Evolutionary conservation across 2,113 vertebrate genomes (phyloP), one percentile per base, ranked within the genome.

Genomic region (Pyrgilauda ruficollis): DNA sequence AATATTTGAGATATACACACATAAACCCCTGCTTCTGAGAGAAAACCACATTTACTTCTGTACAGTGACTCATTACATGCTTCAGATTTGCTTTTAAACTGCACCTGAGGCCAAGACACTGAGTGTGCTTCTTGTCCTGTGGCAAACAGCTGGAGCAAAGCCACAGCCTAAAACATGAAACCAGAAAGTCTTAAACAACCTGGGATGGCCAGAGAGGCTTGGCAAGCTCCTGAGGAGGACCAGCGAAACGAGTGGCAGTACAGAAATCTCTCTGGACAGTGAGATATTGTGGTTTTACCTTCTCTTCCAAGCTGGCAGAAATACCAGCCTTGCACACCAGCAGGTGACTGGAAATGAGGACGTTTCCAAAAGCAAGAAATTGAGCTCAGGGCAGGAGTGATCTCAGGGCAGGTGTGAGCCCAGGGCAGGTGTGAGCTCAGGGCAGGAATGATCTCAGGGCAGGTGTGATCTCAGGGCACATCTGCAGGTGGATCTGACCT

Each of bases 121-220:
- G 43, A 7, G 17, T 3, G 30, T 23, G 35, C 9, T 39, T 9
- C 66, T 24, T 7, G 20, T 59, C 30, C 21, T 19, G 18, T 27
- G 75, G 31, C 52, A 41, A 53, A n/a, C 1, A 67, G 11, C 39
- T 28, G 68, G 39, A 41, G 30, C 2, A 5, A 28, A 79, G 37
- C n/a, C 43, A 4, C 0, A 13, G 46, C 37, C 24, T 27, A 2
- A n/a, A 10, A 3, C 31, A 13, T 0, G 2, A 12, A 20, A 12
- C 2, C 55, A 56, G 58, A 16, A n/a, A 23, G n/a, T 7, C 20
- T 46, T 5, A 4, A 41, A 50, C 4, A 5, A 0, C 3, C 2
- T 2, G 39, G 27, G 39, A 4, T 10, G 26, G 4, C 9, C 15
- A 31, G 7, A 15, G n/a, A 22, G 23, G 8, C 13, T 6, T 7